Evolutionary conservation across 2,113 vertebrate species (phyloP), one percentile per base, ranked within the genome.

Genomic region (Dasyornis broadbenti): DNA sequence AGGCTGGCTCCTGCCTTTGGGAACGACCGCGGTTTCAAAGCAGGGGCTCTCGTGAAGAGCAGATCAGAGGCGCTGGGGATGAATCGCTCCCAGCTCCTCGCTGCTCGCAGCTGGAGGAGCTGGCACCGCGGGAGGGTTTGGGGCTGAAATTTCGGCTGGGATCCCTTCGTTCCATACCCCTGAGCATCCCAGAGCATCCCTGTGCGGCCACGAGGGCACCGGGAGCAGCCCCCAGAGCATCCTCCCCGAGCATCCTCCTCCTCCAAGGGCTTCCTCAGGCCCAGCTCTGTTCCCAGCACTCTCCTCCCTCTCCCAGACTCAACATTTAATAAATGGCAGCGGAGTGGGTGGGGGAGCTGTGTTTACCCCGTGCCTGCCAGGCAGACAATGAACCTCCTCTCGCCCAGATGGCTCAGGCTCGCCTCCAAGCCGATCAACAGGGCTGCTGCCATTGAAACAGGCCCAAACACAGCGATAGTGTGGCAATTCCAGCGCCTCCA

Each of bases 401-500:
- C 19, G 86, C 88, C 91, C 89, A 89, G 88, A 57, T 87, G 89
- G 82, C 86, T 10, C 23, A 15, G 80, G 71, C 82, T 60, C 60
- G 50, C 21, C 94, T 95, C 94, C 92, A 92, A 35, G 39, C 90
- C n/a, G 45, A 53, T 61, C 40, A 73, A 7, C 54, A 5, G 53
- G 70, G 83, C 92, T 86, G 93, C 72, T 91, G 89, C 96, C 89
- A 40, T 82, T 89, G 91, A 91, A 97, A 82, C 12, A 4, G 56
- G 56, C 96, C 87, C 92, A 94, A 92, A 73, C 71, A 15, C 86
- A 72, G 92, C 39, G 26, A 52, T 61, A 45, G 86, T 8, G 23
- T 15, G 92, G 96, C 63, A 76, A 94, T 97, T 77, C 76, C 91
- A 79, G 91, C 7, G 69, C 94, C 97, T 93, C 94, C 86, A 82